phyloP scores from a whole-genome alignment of 2,888 invertebrate species.

The Lutraria lutraria region DNA sequence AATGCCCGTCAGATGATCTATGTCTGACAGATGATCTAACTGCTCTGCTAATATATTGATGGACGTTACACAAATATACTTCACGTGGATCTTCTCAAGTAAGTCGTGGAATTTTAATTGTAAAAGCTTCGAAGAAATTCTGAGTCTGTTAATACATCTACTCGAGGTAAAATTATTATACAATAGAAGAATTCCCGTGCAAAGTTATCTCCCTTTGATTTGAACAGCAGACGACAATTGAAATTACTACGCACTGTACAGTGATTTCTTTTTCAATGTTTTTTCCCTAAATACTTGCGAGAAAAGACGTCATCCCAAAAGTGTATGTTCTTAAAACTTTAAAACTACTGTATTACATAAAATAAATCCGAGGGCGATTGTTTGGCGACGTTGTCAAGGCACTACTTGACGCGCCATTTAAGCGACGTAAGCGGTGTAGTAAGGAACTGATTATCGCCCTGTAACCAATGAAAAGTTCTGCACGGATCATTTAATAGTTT shows the following conservation, averaged over 20 bases:
- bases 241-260: neutral
- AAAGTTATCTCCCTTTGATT: slow-evolving; percentile 9
- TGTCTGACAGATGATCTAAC: too few relatives aligned
- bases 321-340: neutral
- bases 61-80: too few relatives aligned
- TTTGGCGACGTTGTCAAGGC: slow-evolving; percentile 53
- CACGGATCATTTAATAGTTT: slow-evolving; percentile 47
- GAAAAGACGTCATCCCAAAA: neutral
- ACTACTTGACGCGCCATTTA: slow-evolving; percentile 41
- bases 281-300: neutral
- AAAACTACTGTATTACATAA: neutral
- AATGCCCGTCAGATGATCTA: too few relatives aligned
- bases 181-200: neutral
- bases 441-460: slow-evolving; percentile 38
- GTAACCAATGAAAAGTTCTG: slow-evolving; percentile 42
- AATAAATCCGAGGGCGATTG: neutral
- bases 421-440: slow-evolving; percentile 38
- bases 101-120: too few relatives aligned
- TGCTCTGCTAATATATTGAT: too few relatives aligned
- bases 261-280: neutral
- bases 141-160: neutral
- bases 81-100: too few relatives aligned
- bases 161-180: neutral
- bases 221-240: neutral
- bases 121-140: too few relatives aligned